These are phyloP conservation scores for Varecia variegata DNA, from an alignment of 2,797 vertebrate species.

Conservation along the genomic window DNA sequence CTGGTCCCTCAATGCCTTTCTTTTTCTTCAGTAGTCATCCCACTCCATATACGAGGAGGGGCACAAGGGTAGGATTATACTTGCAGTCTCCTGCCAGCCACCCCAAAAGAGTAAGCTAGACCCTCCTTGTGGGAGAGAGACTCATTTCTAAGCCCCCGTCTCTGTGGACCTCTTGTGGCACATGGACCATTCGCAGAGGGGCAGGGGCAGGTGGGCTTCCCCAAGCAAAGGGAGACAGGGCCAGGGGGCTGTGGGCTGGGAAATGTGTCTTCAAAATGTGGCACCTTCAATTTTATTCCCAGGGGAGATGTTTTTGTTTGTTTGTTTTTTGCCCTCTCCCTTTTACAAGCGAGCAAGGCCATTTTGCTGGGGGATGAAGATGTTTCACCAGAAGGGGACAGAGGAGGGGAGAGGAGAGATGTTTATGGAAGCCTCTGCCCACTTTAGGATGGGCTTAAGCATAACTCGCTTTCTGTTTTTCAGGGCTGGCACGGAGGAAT, in stretches of 20 bases:
- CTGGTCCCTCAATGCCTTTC: background rate
- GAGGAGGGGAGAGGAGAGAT: background rate
- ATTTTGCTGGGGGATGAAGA: background rate
- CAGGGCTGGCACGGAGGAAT: background rate
- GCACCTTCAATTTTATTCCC: background rate
- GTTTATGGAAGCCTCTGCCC: background rate
- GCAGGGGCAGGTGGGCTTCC: background rate
- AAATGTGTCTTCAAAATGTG: background rate
- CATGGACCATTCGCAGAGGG: background rate
- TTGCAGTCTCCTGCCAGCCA: background rate
- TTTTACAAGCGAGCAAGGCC: background rate
- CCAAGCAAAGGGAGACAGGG: background rate
- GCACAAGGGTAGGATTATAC: background rate
- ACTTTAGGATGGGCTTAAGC: slow-evolving; percentile 12
- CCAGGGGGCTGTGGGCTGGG: background rate
- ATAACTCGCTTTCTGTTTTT: background rate
- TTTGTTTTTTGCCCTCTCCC: background rate
- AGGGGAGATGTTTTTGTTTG: background rate
- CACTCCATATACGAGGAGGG: background rate
- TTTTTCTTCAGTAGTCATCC: background rate
- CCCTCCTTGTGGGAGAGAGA: background rate
- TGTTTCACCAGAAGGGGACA: background rate
- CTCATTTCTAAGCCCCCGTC: background rate
- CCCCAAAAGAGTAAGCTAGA: background rate
- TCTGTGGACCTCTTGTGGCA: background rate